Evolutionary conservation across 2,113 vertebrate species (phyloP), one percentile per base, ranked within the genome.

Genomic region (Stercorarius parasiticus): DNA sequence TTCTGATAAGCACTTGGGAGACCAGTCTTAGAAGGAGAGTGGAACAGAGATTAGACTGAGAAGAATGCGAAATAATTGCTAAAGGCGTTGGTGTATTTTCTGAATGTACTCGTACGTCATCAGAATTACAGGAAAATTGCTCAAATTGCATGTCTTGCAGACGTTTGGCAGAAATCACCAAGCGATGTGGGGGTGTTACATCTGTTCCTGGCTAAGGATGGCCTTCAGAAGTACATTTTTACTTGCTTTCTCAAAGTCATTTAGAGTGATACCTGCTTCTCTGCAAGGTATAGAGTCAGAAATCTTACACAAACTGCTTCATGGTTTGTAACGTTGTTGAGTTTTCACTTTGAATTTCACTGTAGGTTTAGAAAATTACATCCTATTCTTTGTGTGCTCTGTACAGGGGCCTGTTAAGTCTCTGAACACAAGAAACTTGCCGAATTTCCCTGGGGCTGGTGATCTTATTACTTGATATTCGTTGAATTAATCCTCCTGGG

Each of bases 341-440:
- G 52, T 82, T 94, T 94, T 82, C 65, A 85, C 23, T 76, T 85
- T n/a, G n/a, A 90, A 91, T 94, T 86, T 93, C 53, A 90, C 56
- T 77, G 34, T 59, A 85, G 58, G 21, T 82, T 95, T 93, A 87
- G 82, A 89, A 95, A 96, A 94, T 89, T 67, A 36, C 74, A 65
- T 87, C 36, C 74, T 88, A 6, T 95, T 85, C 49, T 77, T 85
- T 2, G 1, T 76, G 49, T 49, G 27, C 43, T 87, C 53, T 87
- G 47, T 93, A 76, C 40, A 76, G 66, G 34, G 43, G 36, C 49
- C 66, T 53, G 32, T 64, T 95, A 61, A 67, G 11, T 93, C 81
- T 88, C 77, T 70, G 47, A 96, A 84, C 4, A 7, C 42, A 32
- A 82, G 43, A 91, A 93, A 84, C 61, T 88, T 90, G 38, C 89